Percentiles rank a stretch among this genome's conserved stretches.
phyloP scores from a whole-genome alignment of 2,888 invertebrate species.

The Dicranocentrus wangi region DNA sequence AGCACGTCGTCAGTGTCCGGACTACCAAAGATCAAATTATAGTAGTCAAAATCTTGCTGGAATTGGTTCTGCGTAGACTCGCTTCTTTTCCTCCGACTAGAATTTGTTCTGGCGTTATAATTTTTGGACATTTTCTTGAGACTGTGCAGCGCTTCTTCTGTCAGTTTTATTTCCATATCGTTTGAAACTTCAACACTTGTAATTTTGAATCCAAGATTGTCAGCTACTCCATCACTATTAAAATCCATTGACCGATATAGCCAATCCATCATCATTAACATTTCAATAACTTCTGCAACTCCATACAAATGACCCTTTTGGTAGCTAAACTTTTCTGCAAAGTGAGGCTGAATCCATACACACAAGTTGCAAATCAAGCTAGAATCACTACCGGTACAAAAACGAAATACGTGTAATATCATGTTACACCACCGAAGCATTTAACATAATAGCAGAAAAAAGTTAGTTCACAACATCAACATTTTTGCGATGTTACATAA shows the following conservation, averaged over 20 bases:
- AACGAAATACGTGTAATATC: background rate
- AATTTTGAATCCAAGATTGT: constrained; percentile 63
- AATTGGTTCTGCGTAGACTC: too few relatives aligned
- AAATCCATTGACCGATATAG: constrained; percentile 62
- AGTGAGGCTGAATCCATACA: constrained; percentile 65
- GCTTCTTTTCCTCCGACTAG: background rate
- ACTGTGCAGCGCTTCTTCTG: background rate
- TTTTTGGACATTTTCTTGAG: background rate
- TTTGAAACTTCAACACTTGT: constrained; percentile 39
- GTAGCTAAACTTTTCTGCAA: constrained; percentile 64
- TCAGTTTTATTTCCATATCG: background rate
- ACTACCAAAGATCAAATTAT: background rate
- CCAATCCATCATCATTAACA: constrained; percentile 53
- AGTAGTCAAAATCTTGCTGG: background rate
- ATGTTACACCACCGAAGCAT: too few relatives aligned
- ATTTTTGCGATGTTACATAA: too few relatives aligned
- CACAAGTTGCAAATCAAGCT: constrained; percentile 52
- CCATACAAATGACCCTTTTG: constrained; percentile 42
- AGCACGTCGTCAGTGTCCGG: background rate
- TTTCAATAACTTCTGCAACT: constrained; percentile 55
- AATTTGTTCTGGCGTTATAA: background rate
- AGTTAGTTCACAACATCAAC: too few relatives aligned
- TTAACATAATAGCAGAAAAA: too few relatives aligned
- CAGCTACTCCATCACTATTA: constrained; percentile 58
- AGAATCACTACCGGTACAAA: background rate